A percentile compares a stretch with the other conserved stretches of the same genome.
These are phyloP conservation scores for Pangasius mekongensis DNA, from an alignment of 2,797 vertebrate genomes.

Conservation along the genomic window DNA sequence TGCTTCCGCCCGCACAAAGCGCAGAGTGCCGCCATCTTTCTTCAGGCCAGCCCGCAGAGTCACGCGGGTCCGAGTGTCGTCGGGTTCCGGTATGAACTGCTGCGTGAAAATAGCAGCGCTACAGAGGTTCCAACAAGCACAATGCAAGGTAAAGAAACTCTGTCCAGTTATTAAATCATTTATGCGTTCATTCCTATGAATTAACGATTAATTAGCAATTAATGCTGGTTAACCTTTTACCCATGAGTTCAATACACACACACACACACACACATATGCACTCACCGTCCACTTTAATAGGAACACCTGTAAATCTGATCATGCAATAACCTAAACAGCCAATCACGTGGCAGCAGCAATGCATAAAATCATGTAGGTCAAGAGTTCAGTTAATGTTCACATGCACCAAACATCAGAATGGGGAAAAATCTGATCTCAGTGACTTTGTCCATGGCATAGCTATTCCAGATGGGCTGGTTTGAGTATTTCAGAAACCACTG, in stretches of 20 bases:
- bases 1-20: conserved; percentile 72
- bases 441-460: not conserved
- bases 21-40: conserved; percentile 73
- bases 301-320: not conserved
- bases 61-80: conserved; percentile 67
- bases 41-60: conserved; percentile 74
- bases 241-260: not conserved
- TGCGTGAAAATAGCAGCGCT: conserved; percentile 65
- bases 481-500: not conserved
- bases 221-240: not conserved
- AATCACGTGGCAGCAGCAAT: not conserved
- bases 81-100: conserved; percentile 81
- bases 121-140: conserved; percentile 54
- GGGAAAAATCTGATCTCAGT: not conserved
- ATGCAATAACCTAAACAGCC: not conserved
- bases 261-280: not conserved
- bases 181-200: not conserved
- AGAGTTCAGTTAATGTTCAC: not conserved
- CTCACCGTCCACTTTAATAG: not conserved
- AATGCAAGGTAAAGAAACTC: conserved; percentile 65
- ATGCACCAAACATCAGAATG: not conserved
- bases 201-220: not conserved
- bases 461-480: not conserved
- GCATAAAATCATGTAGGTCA: not conserved
- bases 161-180: not conserved